Base-by-base conservation (phyloP, 1,140 invertebrate species). In the Periplaneta americana region DNA sequence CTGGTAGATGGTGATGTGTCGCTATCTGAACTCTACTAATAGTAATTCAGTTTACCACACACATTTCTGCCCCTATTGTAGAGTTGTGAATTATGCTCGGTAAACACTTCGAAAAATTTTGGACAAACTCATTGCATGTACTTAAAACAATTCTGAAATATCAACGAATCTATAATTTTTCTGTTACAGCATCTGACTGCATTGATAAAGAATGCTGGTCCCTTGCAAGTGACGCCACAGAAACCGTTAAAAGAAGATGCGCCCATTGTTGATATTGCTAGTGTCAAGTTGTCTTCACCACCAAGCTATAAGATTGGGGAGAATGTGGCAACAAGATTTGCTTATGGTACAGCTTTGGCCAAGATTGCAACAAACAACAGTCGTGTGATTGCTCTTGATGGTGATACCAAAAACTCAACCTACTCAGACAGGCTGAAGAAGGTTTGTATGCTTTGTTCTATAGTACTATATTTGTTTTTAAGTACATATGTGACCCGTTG, bases 321-420 rank as follows among this genome's bases (percentile, higher is more conserved):
- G 83, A 86, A 91, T 85, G 92, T 99, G 35, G 98, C 98, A 75
- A 99, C 98, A 3, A 92, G 99, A 83, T 87, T 95, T 34, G 98
- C 98, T 6, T 99, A 99, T 89, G 99, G 98, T 6, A 96, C 92
- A 80, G 98, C 96, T 35, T 89, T 99, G 32, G 94, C 95, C 31
- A 99, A 99, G 85, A 90, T 96, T 81, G 98, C 95, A 0, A 92
- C 95, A 82, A 93, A 90, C 82, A 98, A 97, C 88, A 85, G 91
- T 28, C 91, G 97, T 80, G 96, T 99, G 11, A 93, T 99, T 86
- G 97, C 96, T 78, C 87, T 99, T 77, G 98, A 99, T 88, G 98
- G 96, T 78, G 98, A 99, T 87, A 99, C 98, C 37, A 99, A 99
- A 89, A 99, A 99, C 88, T 99, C 98, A 0, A 99, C 99, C 0